Evolutionary conservation across 2,888 invertebrate genomes (phyloP).

Genomic region (Nemoura dubitans): DNA sequence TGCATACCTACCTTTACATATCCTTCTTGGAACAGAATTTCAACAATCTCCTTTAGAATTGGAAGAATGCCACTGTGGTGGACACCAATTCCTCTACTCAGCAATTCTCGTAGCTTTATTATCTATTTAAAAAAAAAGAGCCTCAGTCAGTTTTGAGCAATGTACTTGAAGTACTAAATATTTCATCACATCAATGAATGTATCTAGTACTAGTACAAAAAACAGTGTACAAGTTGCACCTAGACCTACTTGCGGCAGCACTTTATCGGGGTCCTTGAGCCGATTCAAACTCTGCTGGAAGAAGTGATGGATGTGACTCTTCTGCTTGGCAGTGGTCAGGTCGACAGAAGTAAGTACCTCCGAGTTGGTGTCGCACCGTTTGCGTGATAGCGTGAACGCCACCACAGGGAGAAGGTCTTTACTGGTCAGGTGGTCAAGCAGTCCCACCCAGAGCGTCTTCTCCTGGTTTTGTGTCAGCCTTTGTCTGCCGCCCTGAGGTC

Average conservation of each 20-base stretch:
- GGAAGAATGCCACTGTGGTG: constrained; percentile 99
- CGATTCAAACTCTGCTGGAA: constrained; percentile 84
- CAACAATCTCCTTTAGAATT: constrained; percentile 98
- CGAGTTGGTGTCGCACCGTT: constrained; percentile 78
- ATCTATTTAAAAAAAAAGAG: constrained; percentile 62
- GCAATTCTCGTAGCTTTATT: constrained; percentile 71
- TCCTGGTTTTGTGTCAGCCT: constrained; percentile 70
- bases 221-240: not conserved
- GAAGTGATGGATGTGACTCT: constrained; percentile 83
- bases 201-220: too few species aligned
- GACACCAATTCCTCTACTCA: constrained; percentile 91
- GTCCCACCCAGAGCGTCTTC: constrained; percentile 81
- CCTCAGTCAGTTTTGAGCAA: too few species aligned
- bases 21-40: constrained; percentile 94
- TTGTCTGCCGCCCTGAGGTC: constrained; percentile 33
- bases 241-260: constrained; percentile 80
- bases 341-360: constrained; percentile 69
- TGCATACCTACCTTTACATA: constrained; percentile 76
- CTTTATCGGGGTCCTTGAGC: constrained; percentile 85
- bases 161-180: too few species aligned
- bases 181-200: too few species aligned
- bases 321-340: constrained; percentile 85
- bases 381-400: constrained; percentile 91
- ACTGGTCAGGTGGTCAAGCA: constrained; percentile 83
- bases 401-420: constrained; percentile 91